These are phyloP conservation scores for Drosophila neocordata DNA, from an alignment of 1,140 invertebrate genomes.

Conservation along the genomic window DNA sequence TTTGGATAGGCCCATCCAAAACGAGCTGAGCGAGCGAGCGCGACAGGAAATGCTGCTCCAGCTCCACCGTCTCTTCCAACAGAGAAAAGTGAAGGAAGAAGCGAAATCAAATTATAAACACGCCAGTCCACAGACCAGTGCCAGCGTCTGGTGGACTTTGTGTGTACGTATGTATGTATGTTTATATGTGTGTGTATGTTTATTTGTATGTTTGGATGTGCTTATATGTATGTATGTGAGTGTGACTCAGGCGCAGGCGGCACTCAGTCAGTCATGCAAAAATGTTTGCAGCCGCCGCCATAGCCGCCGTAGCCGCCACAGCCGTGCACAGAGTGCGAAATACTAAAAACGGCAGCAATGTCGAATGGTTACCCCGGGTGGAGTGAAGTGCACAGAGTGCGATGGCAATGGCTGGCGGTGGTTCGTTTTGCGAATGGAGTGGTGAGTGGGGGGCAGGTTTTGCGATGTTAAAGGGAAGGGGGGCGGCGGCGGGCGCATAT, in stretches of 20 bases:
- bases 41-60: constrained; percentile 73
- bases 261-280: constrained; percentile 79
- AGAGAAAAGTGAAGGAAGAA: constrained; percentile 62
- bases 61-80: constrained; percentile 20
- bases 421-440: not conserved
- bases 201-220: not conserved
- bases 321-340: constrained; percentile 73
- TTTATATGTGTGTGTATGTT: constrained; percentile 22
- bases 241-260: constrained; percentile 64
- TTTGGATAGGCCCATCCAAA: constrained; percentile 62
- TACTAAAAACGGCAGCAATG: constrained; percentile 73
- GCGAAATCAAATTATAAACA: constrained; percentile 81
- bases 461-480: not conserved
- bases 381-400: constrained; percentile 39
- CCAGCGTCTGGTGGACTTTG: constrained; percentile 53
- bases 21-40: constrained; percentile 36
- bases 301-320: constrained; percentile 14
- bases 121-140: constrained; percentile 63
- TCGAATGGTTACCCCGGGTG: constrained; percentile 16
- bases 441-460: not conserved
- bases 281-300: constrained; percentile 66
- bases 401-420: constrained; percentile 15
- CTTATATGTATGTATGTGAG: constrained; percentile 47
- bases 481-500: constrained; percentile 48
- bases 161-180: constrained; percentile 27